phyloP scores from a whole-genome alignment of 2,888 invertebrate genomes.

The Aphelenchoides bicaudatus region DNA sequence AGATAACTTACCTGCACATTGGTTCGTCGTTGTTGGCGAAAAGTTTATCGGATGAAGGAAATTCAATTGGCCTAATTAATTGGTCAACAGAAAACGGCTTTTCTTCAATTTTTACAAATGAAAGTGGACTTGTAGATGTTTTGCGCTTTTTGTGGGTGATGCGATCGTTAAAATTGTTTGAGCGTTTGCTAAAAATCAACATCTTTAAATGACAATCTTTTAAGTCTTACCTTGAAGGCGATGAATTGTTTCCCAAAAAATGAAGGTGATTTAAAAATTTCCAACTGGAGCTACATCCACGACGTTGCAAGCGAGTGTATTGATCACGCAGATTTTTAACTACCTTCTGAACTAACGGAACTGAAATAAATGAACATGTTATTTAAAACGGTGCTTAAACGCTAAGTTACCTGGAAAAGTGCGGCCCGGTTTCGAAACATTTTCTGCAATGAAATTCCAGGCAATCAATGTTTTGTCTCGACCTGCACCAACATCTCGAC shows the following conservation, averaged over 20 bases:
- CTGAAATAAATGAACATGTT: slow-evolving; percentile 3
- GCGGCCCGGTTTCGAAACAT: not conserved
- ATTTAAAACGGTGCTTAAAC: not conserved
- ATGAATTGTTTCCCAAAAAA: not conserved
- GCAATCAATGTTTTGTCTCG: not conserved
- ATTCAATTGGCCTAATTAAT: too few species aligned
- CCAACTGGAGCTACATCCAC: slow-evolving; percentile 1
- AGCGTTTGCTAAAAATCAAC: too few species aligned
- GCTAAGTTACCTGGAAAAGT: not conserved
- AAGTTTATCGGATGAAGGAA: too few species aligned
- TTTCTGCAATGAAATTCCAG: not conserved
- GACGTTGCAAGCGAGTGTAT: slow-evolving; percentile 5
- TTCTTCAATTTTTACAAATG: too few species aligned
- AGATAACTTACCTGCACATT: too few species aligned
- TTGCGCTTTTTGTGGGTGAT: too few species aligned
- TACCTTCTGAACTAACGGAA: slow-evolving; percentile 12
- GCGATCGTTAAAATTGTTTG: too few species aligned
- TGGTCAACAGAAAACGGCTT: too few species aligned
- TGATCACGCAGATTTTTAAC: slow-evolving; percentile 15
- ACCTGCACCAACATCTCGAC: not conserved
- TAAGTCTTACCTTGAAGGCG: not conserved
- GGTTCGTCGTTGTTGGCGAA: too few species aligned
- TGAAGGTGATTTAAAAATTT: slow-evolving; percentile 10
- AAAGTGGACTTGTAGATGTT: too few species aligned
- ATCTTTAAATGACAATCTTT: too few species aligned